Percentiles rank a stretch among this genome's conserved stretches.
phyloP scores from a whole-genome alignment of 2,797 vertebrate species.

The Novumbra hubbsi region DNA sequence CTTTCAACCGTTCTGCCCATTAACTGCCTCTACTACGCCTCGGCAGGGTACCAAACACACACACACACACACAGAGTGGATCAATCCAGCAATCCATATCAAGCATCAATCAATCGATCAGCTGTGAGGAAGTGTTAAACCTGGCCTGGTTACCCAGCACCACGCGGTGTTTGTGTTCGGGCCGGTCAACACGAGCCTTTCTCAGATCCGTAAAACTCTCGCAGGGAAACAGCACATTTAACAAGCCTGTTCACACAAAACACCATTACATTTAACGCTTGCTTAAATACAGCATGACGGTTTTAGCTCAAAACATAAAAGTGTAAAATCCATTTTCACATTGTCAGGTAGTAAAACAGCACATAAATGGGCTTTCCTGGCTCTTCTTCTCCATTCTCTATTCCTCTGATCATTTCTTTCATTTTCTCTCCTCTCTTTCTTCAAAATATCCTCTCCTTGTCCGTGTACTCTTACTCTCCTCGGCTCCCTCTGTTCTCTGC shows the following conservation, averaged over 20 bases:
- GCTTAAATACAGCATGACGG: conserved; percentile 40
- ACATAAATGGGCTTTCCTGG: conserved; percentile 31
- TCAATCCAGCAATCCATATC: conserved; percentile 49
- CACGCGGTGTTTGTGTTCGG: conserved; percentile 7
- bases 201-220: conserved; percentile 22
- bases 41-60: conserved; percentile 14
- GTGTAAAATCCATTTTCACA: conserved; percentile 38
- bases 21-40: conserved; percentile 29
- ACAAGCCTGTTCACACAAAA: conserved; percentile 41
- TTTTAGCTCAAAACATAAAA: conserved; percentile 49
- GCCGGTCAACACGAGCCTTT: conserved; percentile 13
- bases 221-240: conserved; percentile 29
- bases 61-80: conserved; percentile 17
- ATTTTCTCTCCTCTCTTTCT: conserved; percentile 1
- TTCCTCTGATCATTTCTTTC: conserved; percentile 6
- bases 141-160: conserved; percentile 42
- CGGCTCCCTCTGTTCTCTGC: not conserved
- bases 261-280: conserved; percentile 44
- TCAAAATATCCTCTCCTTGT: not conserved
- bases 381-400: not conserved
- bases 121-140: conserved; percentile 60
- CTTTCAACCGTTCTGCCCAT: conserved; percentile 36
- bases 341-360: conserved; percentile 41
- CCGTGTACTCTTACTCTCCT: not conserved
- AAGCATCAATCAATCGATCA: conserved; percentile 66